Evolutionary conservation across 2,888 invertebrate genomes (phyloP).

Genomic region (Ecliptopera silaceata): DNA sequence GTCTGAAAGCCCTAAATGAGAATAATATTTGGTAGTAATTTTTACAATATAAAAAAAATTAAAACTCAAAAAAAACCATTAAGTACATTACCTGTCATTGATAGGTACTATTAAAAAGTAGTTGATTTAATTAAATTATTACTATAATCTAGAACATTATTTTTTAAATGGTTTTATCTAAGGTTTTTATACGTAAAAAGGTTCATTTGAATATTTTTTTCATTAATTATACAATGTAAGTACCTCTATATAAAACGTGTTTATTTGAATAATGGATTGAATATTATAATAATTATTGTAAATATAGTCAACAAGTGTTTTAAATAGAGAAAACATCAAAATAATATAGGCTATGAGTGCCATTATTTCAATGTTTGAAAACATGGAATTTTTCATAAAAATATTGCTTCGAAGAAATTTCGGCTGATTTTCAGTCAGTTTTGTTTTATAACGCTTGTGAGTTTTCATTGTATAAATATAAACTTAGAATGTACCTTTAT

Average conservation of each 20-base stretch:
- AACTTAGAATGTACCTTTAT: conserved; percentile 33
- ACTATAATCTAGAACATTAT: too few species aligned
- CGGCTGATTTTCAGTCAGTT: conserved; percentile 29
- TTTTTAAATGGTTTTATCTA: too few species aligned
- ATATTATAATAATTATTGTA: conserved; percentile 21
- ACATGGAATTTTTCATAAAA: conserved; percentile 16
- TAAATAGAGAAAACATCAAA: conserved; percentile 39
- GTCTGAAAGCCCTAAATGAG: too few species aligned
- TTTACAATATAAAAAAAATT: too few species aligned
- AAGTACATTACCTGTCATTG: too few species aligned
- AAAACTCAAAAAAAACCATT: too few species aligned
- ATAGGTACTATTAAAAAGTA: too few species aligned
- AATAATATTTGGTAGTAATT: too few species aligned
- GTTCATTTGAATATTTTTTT: too few species aligned
- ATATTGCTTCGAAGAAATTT: conserved; percentile 28
- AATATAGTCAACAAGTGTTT: conserved; percentile 35
- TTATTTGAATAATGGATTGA: conserved; percentile 7
- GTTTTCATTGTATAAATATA: conserved; percentile 30
- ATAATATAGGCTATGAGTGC: conserved; percentile 79
- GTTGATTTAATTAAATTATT: too few species aligned
- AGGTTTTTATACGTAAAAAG: too few species aligned
- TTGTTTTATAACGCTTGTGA: conserved; percentile 26
- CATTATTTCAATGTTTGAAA: conserved; percentile 54
- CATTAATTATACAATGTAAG: not conserved
- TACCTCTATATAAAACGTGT: conserved; percentile 1